Conservation (phyloP, 2,113 vertebrate genomes). For the Malurus elegans region DNA sequence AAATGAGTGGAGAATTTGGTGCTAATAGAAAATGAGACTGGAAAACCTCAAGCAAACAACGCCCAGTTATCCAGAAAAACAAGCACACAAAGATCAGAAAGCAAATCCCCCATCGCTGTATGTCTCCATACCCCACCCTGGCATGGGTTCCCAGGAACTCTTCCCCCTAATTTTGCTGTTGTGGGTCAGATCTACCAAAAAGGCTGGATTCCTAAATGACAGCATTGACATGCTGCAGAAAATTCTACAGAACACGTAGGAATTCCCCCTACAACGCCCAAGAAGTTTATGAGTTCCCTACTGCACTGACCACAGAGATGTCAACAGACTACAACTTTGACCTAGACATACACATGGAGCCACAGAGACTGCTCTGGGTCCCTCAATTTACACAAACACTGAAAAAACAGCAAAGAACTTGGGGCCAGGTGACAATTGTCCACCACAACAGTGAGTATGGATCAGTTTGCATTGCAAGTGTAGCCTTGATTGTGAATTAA, state of each 20-base stretch:
- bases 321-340: neutral
- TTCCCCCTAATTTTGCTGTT: neutral
- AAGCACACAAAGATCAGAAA: neutral
- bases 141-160: neutral
- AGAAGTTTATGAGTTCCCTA: neutral
- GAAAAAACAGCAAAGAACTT: neutral
- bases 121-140: neutral
- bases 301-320: neutral
- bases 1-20: conserved; percentile 38
- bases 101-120: neutral
- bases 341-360: neutral
- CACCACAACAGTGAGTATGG: neutral
- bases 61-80: neutral
- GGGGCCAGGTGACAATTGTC: neutral
- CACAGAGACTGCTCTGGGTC: neutral
- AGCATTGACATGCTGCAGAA: neutral
- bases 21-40: conserved; percentile 43
- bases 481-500: neutral
- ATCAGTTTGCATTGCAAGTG: neutral
- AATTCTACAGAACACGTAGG: neutral
- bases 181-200: neutral
- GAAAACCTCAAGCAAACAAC: conserved; percentile 51
- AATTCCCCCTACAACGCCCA: neutral
- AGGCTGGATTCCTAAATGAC: neutral
- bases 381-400: neutral